Evolutionary conservation across 2,113 vertebrate species (phyloP).

Genomic region (Bos javanicus): DNA sequence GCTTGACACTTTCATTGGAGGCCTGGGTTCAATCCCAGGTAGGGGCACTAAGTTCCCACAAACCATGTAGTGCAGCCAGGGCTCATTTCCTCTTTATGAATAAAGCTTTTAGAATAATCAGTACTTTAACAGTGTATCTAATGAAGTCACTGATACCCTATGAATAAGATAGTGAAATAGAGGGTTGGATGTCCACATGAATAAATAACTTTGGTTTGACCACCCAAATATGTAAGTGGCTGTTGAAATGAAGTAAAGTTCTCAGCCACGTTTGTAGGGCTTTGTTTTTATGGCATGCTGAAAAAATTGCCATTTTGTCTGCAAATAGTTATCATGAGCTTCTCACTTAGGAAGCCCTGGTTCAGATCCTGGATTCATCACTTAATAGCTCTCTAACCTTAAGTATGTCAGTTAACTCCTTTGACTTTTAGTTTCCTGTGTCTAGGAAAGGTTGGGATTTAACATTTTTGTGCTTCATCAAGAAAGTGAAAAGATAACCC

Average conservation of each 20-base stretch:
- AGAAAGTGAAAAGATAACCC: not conserved
- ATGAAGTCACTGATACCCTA: not conserved
- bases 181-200: not conserved
- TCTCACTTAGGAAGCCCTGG: not conserved
- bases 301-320: not conserved
- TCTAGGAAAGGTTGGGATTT: not conserved
- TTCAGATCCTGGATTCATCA: not conserved
- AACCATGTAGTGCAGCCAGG: not conserved
- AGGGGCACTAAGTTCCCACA: not conserved
- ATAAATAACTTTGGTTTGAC: not conserved
- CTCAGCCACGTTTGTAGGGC: not conserved
- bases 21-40: not conserved
- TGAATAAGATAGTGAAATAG: not conserved
- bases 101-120: not conserved
- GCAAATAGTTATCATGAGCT: not conserved
- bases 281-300: not conserved
- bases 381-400: not conserved
- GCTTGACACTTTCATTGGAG: not conserved
- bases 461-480: not conserved
- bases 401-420: not conserved
- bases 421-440: not conserved
- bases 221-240: not conserved
- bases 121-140: not conserved
- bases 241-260: not conserved
- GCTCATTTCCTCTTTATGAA: constrained; percentile 35